Base-by-base conservation (phyloP, 2,797 vertebrate genomes). In the Oophaga sylvatica region DNA sequence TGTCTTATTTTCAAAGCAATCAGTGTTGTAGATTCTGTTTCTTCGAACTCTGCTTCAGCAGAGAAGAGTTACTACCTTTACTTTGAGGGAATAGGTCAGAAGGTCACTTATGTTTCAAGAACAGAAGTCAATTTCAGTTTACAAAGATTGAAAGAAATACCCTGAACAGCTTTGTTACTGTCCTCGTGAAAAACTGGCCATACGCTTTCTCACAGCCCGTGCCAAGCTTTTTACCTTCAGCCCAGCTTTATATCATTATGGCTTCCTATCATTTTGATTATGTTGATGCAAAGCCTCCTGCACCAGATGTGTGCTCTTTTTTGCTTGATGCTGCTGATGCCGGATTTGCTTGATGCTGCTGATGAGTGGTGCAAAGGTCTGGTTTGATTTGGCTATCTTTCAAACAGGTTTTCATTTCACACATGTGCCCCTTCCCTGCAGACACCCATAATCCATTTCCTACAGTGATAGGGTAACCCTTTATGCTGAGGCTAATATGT, bases 361-460 rank as follows among this genome's bases (percentile, higher is more conserved):
- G 80, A 77, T 87, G 80, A 87, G 71, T 12, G 45, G 71, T 77
- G 80, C 48, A 87, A 83, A 87, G 86, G 86, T 83, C 80, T 87
- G 86, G 71, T 83, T 87, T 87, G 80, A 57, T 60, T 87, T 87
- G 86, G 86, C 80, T 41, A 3, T 29, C 71, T 83, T 87, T 87
- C 80, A 87, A 87, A 83, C 60, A 83, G 80, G 80, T 83, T 87
- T 87, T 83, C 86, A 68, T 87, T 83, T 87, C 71, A 83, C 68
- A 83, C 86, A 60, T 87, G 59, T 78, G 29, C 80, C 80, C 59
- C 86, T 19, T 71, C 80, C 71, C 71, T 77, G 76, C 63, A 80
- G 76, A 80, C 80, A 77, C 80, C 80, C 48, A 62, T 84, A 86
- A 26, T 83, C 57, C 26, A 62, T 83, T 65, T 83, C 86, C 80